Conservation (phyloP, 1,140 invertebrate genomes). For the Lordiphosa collinella region DNA sequence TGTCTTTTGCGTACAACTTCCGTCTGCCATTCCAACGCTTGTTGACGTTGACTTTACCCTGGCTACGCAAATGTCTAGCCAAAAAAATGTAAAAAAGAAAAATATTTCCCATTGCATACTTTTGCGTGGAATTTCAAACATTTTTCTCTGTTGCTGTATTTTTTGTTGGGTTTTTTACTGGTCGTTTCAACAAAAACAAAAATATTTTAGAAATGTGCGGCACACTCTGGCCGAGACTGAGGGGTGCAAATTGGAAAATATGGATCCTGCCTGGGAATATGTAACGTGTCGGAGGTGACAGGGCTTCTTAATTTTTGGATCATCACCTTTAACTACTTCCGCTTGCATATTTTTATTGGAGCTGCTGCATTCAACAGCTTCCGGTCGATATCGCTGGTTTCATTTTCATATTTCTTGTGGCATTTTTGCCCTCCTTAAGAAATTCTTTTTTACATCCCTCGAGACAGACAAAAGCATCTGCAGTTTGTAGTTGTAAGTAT, state of each 20-base stretch:
- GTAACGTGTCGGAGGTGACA: no score
- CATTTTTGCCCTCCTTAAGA: slow-evolving; percentile 1
- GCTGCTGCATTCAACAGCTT: slow-evolving; percentile 2
- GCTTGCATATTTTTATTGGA: no score
- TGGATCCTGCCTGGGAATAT: no score
- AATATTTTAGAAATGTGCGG: slow-evolving; percentile 51
- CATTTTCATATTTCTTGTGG: slow-evolving; percentile 9
- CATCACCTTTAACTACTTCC: no score
- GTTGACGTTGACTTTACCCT: slow-evolving; percentile 42
- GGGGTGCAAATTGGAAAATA: no score
- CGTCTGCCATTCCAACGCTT: slow-evolving; percentile 48
- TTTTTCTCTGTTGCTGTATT: slow-evolving; percentile 39
- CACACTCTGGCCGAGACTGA: no score
- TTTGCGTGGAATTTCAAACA: slow-evolving; percentile 58
- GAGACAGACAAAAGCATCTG: slow-evolving; percentile 30
- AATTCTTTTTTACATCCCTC: slow-evolving; percentile 6
- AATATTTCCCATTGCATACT: slow-evolving; percentile 34
- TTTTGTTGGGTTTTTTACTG: slow-evolving; percentile 10
- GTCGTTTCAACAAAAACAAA: slow-evolving; percentile 40
- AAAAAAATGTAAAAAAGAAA: slow-evolving; percentile 21
- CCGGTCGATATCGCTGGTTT: slow-evolving; percentile 31
- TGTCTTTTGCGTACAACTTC: slow-evolving; percentile 64
- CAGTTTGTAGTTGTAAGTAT: slow-evolving; percentile 10
- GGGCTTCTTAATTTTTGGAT: no score
- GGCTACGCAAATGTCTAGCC: slow-evolving; percentile 53